phyloP scores from a whole-genome alignment of 1,140 invertebrate genomes.

The Lepidostoma basale region DNA sequence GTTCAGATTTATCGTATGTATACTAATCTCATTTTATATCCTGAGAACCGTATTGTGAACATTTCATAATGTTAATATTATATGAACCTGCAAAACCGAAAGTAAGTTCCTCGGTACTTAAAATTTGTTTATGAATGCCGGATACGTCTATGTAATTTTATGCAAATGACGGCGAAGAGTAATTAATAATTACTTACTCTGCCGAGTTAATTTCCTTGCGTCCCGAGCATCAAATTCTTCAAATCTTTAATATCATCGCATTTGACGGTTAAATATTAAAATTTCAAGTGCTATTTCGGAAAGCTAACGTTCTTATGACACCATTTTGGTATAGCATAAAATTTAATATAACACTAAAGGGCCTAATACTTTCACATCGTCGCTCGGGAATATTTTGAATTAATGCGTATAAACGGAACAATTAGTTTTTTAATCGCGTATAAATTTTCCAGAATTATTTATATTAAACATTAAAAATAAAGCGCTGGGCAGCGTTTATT shows the following conservation, averaged over 20 bases:
- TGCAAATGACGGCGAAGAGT: too few relatives aligned
- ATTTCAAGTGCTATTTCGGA: neutral
- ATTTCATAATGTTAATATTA: too few relatives aligned
- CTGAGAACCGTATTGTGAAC: too few relatives aligned
- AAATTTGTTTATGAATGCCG: too few relatives aligned
- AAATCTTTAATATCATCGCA: neutral
- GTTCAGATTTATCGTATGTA: too few relatives aligned
- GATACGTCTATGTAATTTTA: too few relatives aligned
- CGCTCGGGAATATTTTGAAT: neutral
- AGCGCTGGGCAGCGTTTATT: too few relatives aligned
- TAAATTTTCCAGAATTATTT: neutral
- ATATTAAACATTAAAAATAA: neutral
- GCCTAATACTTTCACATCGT: neutral
- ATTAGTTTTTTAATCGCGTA: neutral
- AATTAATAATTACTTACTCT: neutral
- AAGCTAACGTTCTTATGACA: neutral
- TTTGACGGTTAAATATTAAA: neutral
- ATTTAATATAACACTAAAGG: neutral
- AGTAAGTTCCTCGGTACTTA: too few relatives aligned
- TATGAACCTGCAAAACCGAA: too few relatives aligned
- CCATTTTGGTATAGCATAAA: neutral
- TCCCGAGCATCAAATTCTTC: neutral
- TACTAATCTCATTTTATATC: too few relatives aligned
- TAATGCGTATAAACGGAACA: neutral
- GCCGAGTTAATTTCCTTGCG: neutral